These are phyloP conservation scores for Heterotis niloticus DNA, from an alignment of 2,113 vertebrate species.

Conservation along the genomic window DNA sequence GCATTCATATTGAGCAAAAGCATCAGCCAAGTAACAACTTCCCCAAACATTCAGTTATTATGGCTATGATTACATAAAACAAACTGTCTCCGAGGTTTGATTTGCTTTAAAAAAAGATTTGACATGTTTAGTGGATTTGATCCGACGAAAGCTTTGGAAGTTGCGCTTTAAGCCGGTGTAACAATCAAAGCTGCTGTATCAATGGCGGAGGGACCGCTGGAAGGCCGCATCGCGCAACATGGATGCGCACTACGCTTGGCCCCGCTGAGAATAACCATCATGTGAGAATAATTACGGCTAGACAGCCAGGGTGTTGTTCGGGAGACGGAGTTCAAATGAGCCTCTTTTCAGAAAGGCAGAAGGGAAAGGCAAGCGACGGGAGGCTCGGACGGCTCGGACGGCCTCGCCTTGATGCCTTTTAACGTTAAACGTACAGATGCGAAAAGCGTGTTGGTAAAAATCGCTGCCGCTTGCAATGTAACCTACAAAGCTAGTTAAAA, in stretches of 20 bases:
- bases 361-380: too few relatives aligned
- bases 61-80: not conserved
- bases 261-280: not conserved
- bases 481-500: too few relatives aligned
- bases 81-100: not conserved
- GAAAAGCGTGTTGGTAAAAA: too few relatives aligned
- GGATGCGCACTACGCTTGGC: not conserved
- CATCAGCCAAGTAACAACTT: too few relatives aligned
- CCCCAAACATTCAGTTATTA: too few relatives aligned
- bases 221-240: not conserved
- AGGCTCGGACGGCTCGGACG: too few relatives aligned
- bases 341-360: not conserved
- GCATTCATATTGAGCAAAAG: too few relatives aligned
- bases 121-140: not conserved
- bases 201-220: not conserved
- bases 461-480: too few relatives aligned
- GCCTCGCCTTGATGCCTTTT: too few relatives aligned
- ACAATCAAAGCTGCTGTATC: not conserved
- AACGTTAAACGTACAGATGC: too few relatives aligned
- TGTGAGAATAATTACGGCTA: not conserved
- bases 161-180: not conserved
- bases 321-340: not conserved
- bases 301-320: not conserved
- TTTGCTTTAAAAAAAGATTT: not conserved
- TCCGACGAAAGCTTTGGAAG: not conserved